A percentile compares a stretch with the other conserved stretches of the same genome.
Evolutionary conservation across 2,888 invertebrate species (phyloP).

Genomic region (Yponomeuta evonymella): DNA sequence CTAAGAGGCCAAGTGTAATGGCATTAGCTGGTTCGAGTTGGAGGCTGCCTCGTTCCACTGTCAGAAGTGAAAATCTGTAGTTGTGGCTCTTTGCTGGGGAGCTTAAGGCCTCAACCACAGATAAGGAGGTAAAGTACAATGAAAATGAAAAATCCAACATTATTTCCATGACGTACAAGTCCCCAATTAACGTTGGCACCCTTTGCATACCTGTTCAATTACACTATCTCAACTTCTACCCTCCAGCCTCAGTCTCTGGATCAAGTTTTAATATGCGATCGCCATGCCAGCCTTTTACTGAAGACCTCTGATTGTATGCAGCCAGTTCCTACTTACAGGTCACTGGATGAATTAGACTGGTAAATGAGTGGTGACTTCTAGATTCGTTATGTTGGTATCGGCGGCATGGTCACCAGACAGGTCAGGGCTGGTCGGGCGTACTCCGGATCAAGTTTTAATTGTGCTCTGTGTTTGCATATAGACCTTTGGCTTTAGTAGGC

Average conservation of each 20-base stretch:
- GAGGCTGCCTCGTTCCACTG: too few species aligned
- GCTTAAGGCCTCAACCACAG: too few species aligned
- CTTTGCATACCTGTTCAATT: slow-evolving; percentile 7
- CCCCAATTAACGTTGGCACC: neutral
- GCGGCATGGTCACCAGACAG: neutral
- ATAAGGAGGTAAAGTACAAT: too few species aligned
- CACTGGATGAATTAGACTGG: neutral
- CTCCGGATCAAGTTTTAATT: slow-evolving; percentile 15
- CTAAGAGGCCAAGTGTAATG: too few species aligned
- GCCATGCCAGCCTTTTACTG: neutral
- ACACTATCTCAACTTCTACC: slow-evolving; percentile 8
- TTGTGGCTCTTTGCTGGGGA: too few species aligned
- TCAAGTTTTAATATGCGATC: slow-evolving; percentile 14
- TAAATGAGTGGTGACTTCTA: neutral
- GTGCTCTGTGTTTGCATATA: slow-evolving; percentile 9
- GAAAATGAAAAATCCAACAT: too few species aligned
- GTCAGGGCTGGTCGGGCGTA: neutral
- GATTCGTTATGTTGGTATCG: neutral
- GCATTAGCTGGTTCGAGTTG: too few species aligned
- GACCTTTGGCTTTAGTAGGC: neutral
- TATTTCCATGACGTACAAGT: neutral
- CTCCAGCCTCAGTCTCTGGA: neutral
- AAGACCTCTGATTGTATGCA: neutral
- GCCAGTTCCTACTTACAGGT: neutral
- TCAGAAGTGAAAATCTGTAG: too few species aligned